These are phyloP conservation scores for Triops cancriformis DNA, from an alignment of 1,140 invertebrate species.

Conservation along the genomic window DNA sequence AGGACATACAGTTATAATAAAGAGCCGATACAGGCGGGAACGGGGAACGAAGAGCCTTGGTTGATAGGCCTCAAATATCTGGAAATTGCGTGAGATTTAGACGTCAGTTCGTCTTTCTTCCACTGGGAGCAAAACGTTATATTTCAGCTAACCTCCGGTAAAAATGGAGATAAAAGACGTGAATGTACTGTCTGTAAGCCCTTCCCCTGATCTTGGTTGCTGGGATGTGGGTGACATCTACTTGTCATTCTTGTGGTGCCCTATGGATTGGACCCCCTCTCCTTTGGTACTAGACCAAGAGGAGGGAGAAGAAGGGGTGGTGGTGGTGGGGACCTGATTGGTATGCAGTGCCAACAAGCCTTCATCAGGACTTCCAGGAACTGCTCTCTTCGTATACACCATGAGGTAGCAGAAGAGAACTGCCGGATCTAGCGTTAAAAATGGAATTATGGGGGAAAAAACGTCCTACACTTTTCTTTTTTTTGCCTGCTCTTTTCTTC, in stretches of 20 bases:
- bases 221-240: background rate
- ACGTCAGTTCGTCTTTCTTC: background rate
- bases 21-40: background rate
- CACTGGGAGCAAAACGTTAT: background rate
- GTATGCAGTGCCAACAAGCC: conserved; percentile 9
- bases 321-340: background rate
- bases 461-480: background rate
- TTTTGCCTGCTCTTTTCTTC: background rate
- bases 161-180: background rate
- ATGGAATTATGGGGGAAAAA: background rate
- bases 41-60: background rate
- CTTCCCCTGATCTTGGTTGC: background rate
- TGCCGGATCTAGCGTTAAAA: background rate
- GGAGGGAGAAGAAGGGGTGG: background rate
- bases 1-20: no score
- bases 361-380: conserved; percentile 6
- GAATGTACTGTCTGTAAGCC: background rate
- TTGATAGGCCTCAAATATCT: background rate
- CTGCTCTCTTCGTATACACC: background rate
- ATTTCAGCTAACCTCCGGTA: background rate
- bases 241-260: conserved; percentile 4
- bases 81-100: background rate
- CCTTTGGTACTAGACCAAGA: background rate
- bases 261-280: background rate
- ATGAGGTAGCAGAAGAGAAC: background rate